Base-by-base conservation (phyloP, 2,888 invertebrate species). In the Cryptus viduatorius region DNA sequence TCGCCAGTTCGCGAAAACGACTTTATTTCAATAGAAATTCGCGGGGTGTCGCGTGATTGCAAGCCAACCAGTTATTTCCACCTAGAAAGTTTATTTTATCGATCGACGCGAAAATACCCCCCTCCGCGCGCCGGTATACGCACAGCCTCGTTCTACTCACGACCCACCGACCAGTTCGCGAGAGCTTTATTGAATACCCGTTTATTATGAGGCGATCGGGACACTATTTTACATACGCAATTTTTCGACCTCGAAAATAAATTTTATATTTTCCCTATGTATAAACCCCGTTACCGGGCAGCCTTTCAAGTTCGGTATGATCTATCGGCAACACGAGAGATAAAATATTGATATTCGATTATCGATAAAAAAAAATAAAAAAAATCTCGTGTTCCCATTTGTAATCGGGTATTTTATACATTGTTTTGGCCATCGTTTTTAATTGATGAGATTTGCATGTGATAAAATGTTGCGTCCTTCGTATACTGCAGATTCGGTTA, bases 41-140 rank as follows among this genome's bases (percentile, higher is more conserved):
- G 73, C 68, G 69, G 84, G 73, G 77, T 78, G 80, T 84, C 80
- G 78, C 73, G 73, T 53, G 48, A 68, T 78, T 50, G 78, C 68
- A n/a, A 68, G 65, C 31, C 82, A 59, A 82, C 84, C 84, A 84
- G 84, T 84, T 84, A 82, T 84, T 84, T 81, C 79, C 79, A 84
- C 82, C 84, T 81, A 84, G 84, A 84, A 84, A 84, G 84, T 84
- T 61, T 79, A 73, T 68, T 79, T 79, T 79, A 81, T 75, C 79
- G 82, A 42, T 82, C 48, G 59, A 29, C 19, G 61, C 72, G 61
- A 16, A 56, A 37, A 37, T 37, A 37, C 37, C 37, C 29, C 19
- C 53, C 53, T 16, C 53, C 53, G 53, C 53, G 16, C n/a, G 16
- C 16, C 16, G 16, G 37, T 37, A 37, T 8, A 8, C 37, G 8